phyloP scores from a whole-genome alignment of 2,888 invertebrate species.

The Hylaea fasciaria region DNA sequence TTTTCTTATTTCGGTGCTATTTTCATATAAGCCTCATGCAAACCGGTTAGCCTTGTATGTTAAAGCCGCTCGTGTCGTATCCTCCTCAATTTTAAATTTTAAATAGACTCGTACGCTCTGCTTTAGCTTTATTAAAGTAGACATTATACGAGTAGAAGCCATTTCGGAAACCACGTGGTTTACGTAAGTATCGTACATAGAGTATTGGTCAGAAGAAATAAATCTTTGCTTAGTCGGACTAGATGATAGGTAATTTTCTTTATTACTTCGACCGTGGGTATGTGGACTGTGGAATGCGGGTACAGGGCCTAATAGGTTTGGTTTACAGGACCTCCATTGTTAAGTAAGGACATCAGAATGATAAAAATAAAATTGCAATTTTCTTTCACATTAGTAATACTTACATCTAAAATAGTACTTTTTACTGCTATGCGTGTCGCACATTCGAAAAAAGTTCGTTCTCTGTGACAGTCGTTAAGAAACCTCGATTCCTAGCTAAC shows the following conservation, averaged over 20 bases:
- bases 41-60: conserved; percentile 67
- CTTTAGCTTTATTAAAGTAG: conserved; percentile 20
- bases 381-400: too few relatives aligned
- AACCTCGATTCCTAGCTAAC: too few relatives aligned
- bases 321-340: too few relatives aligned
- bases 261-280: too few relatives aligned
- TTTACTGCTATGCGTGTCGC: too few relatives aligned
- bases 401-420: too few relatives aligned
- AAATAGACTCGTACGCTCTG: conserved; percentile 29
- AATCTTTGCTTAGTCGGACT: background rate
- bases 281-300: too few relatives aligned
- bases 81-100: conserved; percentile 49
- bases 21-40: conserved; percentile 41
- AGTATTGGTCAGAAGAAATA: background rate
- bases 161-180: background rate
- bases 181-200: background rate
- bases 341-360: background rate
- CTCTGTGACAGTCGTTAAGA: too few relatives aligned
- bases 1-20: conserved; percentile 12
- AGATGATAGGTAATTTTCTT: background rate
- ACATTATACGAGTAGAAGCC: background rate
- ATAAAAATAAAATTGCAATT: too few relatives aligned
- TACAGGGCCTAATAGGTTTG: too few relatives aligned
- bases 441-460: too few relatives aligned
- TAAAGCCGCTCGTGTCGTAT: conserved; percentile 46